Evolutionary conservation across 1,140 invertebrate species (phyloP), one percentile per base, ranked within the genome.

Genomic region (Drosophila suzukii): DNA sequence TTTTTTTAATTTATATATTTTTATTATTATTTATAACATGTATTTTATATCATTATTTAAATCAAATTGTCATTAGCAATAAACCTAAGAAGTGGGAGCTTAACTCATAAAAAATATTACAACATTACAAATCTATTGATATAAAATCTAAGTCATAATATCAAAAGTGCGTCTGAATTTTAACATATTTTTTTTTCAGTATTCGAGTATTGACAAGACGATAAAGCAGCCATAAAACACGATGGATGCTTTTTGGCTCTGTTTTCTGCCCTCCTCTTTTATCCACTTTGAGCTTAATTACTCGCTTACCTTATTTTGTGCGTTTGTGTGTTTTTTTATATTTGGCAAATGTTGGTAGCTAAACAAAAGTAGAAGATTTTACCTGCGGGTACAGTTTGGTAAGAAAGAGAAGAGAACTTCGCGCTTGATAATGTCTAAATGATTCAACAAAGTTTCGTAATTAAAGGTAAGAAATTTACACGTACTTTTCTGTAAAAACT

Each of bases 281-380:
- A 38, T 49, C 65, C 17, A 57, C 43, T 70, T 57, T 56, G 17
- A 17, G 65, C 67, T 71, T 82, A 82, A 78, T 82, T 82, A 82
- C 74, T 78, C 62, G 46, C 59, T 78, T 56, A 78, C 81, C 49
- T 72, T 12, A 36, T 41, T 60, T 32, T 56, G 50, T 62, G 63
- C 11, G 24, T 70, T 47, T 72, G 39, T 54, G 47, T 56, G 43
- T 38, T 34, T 67, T 39, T 68, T 27, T 27, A 5, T 27, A 47
- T 63, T 71, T 50, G 51, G 27, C 72, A 68, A 55, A 61, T 53
- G 27, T 78, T 58, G 72, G 54, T 17, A 55, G 27, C 6, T n/a
- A 60, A 63, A 67, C 32, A 68, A 39, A 55, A 44, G 36, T 32
- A 57, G 20, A 50, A 20, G 20, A 11, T 27, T 50, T 38, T 41